Conservation (phyloP, 2,113 vertebrate genomes). For the Myotis yumanensis region DNA sequence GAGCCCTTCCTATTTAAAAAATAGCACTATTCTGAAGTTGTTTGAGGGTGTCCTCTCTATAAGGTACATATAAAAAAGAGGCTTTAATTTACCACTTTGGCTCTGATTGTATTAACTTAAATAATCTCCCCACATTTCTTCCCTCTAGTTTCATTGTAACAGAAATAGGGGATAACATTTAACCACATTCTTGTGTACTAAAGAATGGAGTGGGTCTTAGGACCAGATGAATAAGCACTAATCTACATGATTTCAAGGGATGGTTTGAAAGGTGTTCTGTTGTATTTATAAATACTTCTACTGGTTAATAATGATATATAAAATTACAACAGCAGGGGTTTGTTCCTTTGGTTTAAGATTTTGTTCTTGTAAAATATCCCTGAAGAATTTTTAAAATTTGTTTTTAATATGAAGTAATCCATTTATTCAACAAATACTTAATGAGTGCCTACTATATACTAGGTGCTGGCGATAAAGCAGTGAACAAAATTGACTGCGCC, state of each 20-base stretch:
- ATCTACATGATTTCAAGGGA: background rate
- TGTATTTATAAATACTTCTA: background rate
- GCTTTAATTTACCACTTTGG: slow-evolving; percentile 35
- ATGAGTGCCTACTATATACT: background rate
- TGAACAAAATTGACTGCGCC: slow-evolving; percentile 4
- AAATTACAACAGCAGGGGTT: background rate
- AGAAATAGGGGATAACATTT: background rate
- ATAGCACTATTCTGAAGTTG: background rate
- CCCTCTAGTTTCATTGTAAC: background rate
- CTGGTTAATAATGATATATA: slow-evolving; percentile 14
- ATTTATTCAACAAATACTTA: background rate
- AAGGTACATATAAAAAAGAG: background rate
- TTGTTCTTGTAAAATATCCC: slow-evolving; percentile 15
- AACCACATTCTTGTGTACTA: background rate
- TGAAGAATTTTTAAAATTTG: slow-evolving; percentile 1
- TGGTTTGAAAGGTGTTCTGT: background rate
- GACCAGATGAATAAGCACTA: background rate
- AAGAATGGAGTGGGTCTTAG: background rate
- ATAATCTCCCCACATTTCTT: slow-evolving; percentile 5
- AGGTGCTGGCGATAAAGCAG: background rate
- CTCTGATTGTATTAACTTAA: background rate
- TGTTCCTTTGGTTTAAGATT: slow-evolving; percentile 41
- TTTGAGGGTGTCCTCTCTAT: slow-evolving; percentile 7
- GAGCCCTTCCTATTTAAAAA: slow-evolving; percentile 4
- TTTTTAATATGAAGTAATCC: slow-evolving; percentile 9